A percentile compares a stretch with the other conserved stretches of the same genome.
These are phyloP conservation scores for Alosa sapidissima DNA, from an alignment of 2,797 vertebrate genomes.

Conservation along the genomic window DNA sequence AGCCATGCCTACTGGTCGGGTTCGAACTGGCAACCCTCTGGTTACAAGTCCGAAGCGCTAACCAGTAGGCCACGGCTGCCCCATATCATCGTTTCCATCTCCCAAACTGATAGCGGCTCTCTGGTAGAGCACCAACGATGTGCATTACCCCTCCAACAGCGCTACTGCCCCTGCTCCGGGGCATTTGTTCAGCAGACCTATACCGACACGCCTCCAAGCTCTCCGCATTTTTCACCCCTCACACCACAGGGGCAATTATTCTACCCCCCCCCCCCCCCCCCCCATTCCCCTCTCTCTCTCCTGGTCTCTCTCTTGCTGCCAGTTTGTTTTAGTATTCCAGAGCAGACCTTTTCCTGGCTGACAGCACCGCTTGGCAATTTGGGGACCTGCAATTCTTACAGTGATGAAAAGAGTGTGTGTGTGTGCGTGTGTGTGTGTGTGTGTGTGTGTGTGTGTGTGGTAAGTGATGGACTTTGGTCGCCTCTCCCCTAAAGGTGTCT, in stretches of 20 bases:
- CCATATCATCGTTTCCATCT: not conserved
- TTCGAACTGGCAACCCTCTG: too few relatives aligned
- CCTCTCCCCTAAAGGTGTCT: too few relatives aligned
- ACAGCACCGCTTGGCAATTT: not conserved
- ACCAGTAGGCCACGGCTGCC: too few relatives aligned
- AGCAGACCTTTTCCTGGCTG: not conserved
- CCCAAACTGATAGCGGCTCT: conserved; percentile 25
- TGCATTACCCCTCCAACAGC: not conserved
- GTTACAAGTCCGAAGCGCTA: too few relatives aligned
- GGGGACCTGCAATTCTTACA: too few relatives aligned
- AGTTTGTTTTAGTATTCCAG: not conserved
- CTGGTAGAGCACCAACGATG: conserved; percentile 17
- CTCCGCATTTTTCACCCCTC: not conserved
- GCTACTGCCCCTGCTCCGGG: not conserved
- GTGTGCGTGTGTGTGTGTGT: too few relatives aligned
- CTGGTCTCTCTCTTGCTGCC: not conserved
- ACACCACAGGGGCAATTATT: not conserved
- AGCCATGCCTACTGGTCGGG: too few relatives aligned
- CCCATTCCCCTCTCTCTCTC: not conserved
- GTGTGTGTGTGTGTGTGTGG: too few relatives aligned
- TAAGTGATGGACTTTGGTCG: too few relatives aligned
- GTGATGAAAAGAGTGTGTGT: too few relatives aligned
- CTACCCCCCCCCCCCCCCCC: not conserved
- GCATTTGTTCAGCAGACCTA: not conserved
- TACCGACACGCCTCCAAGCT: not conserved